phyloP scores from a whole-genome alignment of 1,140 invertebrate genomes.

The Eumeta japonica region DNA sequence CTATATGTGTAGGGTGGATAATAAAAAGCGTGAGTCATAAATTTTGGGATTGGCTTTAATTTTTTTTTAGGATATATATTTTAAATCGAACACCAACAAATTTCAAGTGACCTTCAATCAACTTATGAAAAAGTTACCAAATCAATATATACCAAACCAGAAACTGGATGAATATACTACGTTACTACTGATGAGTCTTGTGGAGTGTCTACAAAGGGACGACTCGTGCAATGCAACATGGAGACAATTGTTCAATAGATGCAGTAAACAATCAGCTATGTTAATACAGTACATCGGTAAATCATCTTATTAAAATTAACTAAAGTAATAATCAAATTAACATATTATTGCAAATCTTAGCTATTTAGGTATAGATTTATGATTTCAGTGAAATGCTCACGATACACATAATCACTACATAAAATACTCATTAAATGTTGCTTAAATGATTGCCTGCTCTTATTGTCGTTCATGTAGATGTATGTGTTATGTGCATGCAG shows the following conservation, averaged over 20 bases:
- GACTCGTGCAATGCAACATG: conserved; percentile 47
- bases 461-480: no score
- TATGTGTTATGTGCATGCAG: no score
- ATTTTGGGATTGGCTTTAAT: background rate
- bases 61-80: conserved; percentile 40
- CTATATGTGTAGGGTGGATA: no score
- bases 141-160: conserved; percentile 36
- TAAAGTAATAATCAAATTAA: background rate
- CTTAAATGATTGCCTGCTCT: no score
- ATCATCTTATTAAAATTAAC: conserved; percentile 4
- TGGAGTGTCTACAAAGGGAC: conserved; percentile 34
- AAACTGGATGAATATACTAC: conserved; percentile 32
- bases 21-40: background rate
- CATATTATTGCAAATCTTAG: background rate
- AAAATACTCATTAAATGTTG: background rate
- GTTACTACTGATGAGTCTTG: conserved; percentile 32
- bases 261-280: conserved; percentile 43
- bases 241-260: conserved; percentile 43
- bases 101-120: conserved; percentile 50
- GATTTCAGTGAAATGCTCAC: background rate
- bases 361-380: background rate
- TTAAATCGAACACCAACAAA: conserved; percentile 42
- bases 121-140: conserved; percentile 48
- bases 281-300: conserved; percentile 46
- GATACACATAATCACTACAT: background rate